Conservation (phyloP, 1,140 invertebrate genomes). For the Zaprionus lachaisei region DNA sequence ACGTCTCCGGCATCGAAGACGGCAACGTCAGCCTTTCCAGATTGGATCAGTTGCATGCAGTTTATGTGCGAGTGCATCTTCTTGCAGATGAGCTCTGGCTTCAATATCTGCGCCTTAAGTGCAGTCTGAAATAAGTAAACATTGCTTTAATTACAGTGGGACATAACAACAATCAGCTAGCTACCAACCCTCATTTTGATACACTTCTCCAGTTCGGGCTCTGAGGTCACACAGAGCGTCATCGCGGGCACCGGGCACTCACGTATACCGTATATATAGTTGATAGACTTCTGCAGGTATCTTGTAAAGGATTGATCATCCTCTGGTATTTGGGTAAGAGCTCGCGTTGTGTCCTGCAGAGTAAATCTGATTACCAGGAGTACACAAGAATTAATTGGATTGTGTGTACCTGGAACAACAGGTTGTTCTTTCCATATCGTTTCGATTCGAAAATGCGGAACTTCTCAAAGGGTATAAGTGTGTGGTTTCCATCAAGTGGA, state of each 20-base stretch:
- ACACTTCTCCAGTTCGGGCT: slow-evolving; percentile 96
- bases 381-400: background rate
- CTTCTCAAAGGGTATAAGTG: slow-evolving; percentile 85
- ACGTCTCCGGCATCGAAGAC: slow-evolving; percentile 97
- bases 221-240: slow-evolving; percentile 95
- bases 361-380: background rate
- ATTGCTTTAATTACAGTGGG: background rate
- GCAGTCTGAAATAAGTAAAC: slow-evolving; percentile 87
- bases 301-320: slow-evolving; percentile 87
- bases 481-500: slow-evolving; percentile 57
- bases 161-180: background rate
- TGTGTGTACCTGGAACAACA: slow-evolving; percentile 88
- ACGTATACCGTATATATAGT: slow-evolving; percentile 89
- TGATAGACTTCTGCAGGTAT: slow-evolving; percentile 88
- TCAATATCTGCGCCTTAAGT: slow-evolving; percentile 93
- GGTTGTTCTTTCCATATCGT: slow-evolving; percentile 88
- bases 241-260: slow-evolving; percentile 92
- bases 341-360: slow-evolving; percentile 88
- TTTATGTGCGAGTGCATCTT: slow-evolving; percentile 93
- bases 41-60: slow-evolving; percentile 94
- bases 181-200: slow-evolving; percentile 93
- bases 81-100: slow-evolving; percentile 95
- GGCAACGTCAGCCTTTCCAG: slow-evolving; percentile 93
- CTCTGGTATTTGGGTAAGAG: slow-evolving; percentile 87
- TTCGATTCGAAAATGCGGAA: slow-evolving; percentile 91